These are phyloP conservation scores for Pogonomyrmex californicus DNA, from an alignment of 1,140 invertebrate genomes.

Conservation along the genomic window DNA sequence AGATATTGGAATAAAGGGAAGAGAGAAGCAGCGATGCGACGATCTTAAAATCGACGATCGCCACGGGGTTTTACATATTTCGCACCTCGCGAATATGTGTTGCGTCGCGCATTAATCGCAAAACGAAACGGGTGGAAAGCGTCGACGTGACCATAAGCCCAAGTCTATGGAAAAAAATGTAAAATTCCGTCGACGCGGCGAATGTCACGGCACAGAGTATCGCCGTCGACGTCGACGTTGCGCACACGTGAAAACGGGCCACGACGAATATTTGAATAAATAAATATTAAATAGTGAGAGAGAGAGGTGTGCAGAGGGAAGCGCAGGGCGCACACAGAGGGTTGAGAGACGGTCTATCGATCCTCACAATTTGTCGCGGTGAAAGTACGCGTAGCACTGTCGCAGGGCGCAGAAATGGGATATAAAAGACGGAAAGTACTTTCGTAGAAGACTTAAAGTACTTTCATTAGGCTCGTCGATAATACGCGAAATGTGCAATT, in stretches of 20 bases:
- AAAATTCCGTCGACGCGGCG: slow-evolving; percentile 59
- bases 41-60: slow-evolving; percentile 7
- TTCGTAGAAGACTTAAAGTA: background rate
- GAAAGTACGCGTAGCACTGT: slow-evolving; percentile 34
- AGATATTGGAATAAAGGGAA: background rate
- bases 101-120: slow-evolving; percentile 54
- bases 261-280: slow-evolving; percentile 69
- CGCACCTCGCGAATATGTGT: slow-evolving; percentile 20
- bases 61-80: background rate
- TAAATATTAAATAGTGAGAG: slow-evolving; percentile 65
- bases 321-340: slow-evolving; percentile 18
- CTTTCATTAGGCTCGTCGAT: background rate
- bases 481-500: background rate
- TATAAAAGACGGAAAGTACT: slow-evolving; percentile 30
- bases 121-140: slow-evolving; percentile 46
- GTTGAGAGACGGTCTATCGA: slow-evolving; percentile 56
- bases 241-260: slow-evolving; percentile 58
- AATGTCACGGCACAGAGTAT: slow-evolving; percentile 54
- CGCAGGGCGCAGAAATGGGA: background rate
- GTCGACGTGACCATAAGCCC: slow-evolving; percentile 54
- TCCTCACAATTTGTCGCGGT: slow-evolving; percentile 63
- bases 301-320: background rate
- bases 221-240: slow-evolving; percentile 43
- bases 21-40: background rate
- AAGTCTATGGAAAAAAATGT: slow-evolving; percentile 52